Conservation (phyloP, 2,888 invertebrate species). For the Meta bourneti region DNA sequence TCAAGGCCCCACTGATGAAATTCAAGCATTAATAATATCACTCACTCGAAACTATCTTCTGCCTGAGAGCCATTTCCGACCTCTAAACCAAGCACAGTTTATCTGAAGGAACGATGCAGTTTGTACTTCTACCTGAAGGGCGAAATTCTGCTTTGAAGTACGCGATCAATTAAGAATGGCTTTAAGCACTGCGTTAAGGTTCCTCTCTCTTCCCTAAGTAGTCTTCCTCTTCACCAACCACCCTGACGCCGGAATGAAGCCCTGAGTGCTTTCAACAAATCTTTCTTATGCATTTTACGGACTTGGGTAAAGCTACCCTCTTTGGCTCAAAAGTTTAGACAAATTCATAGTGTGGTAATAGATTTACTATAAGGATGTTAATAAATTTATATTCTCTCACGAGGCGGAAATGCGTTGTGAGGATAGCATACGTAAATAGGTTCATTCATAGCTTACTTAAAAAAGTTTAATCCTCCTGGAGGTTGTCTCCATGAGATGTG, state of each 20-base stretch:
- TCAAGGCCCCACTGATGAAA: background rate
- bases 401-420: no score
- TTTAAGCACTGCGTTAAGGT: slow-evolving; percentile 34
- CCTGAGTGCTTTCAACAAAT: slow-evolving; percentile 35
- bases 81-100: background rate
- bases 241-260: slow-evolving; percentile 18
- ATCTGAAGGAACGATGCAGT: background rate
- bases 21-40: background rate
- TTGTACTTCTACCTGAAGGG: slow-evolving; percentile 39
- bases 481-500: no score
- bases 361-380: no score
- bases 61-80: background rate
- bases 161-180: slow-evolving; percentile 48
- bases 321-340: background rate
- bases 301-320: background rate
- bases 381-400: no score
- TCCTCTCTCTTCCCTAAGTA: background rate
- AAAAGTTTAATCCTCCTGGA: background rate
- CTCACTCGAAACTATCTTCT: background rate
- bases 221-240: background rate
- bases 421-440: no score
- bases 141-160: slow-evolving; percentile 1
- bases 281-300: background rate
- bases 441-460: no score
- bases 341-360: no score